These are phyloP conservation scores for Platyscapa corneri DNA, from an alignment of 1,140 invertebrate species.

Conservation along the genomic window DNA sequence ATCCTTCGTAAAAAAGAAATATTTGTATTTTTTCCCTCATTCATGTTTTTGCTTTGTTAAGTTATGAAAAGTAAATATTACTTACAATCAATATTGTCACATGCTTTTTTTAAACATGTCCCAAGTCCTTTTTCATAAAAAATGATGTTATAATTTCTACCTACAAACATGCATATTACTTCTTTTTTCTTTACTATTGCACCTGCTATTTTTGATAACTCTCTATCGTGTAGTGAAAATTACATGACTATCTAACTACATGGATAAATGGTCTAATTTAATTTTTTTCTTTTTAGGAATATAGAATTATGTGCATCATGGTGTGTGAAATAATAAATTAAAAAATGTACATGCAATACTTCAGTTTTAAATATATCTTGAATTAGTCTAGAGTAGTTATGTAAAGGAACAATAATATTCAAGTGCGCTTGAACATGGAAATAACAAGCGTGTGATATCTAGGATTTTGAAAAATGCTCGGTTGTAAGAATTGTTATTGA, in stretches of 20 bases:
- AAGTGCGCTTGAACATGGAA: slow-evolving; percentile 39
- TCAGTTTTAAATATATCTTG: slow-evolving; percentile 26
- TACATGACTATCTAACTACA: background rate
- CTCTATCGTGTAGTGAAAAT: background rate
- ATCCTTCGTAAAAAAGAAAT: background rate
- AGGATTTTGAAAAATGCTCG: slow-evolving; percentile 41
- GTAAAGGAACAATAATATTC: slow-evolving; percentile 46
- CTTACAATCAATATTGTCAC: no score
- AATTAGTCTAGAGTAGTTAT: slow-evolving; percentile 40
- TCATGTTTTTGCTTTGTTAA: no score
- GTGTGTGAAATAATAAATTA: slow-evolving; percentile 25
- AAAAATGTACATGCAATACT: slow-evolving; percentile 38
- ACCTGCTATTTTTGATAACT: background rate
- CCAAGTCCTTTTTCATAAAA: no score
- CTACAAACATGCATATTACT: background rate
- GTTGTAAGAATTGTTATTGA: slow-evolving; percentile 36
- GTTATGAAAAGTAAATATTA: background rate
- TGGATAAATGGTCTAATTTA: slow-evolving; percentile 26
- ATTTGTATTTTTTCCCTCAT: no score
- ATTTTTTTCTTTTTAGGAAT: slow-evolving; percentile 31
- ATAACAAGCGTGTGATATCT: slow-evolving; percentile 52
- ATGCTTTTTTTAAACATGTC: no score
- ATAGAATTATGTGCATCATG: slow-evolving; percentile 38
- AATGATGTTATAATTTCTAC: background rate
- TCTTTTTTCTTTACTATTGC: background rate